Evolutionary conservation across 2,113 vertebrate genomes (phyloP), one percentile per base, ranked within the genome.

Genomic region (Bos javanicus): DNA sequence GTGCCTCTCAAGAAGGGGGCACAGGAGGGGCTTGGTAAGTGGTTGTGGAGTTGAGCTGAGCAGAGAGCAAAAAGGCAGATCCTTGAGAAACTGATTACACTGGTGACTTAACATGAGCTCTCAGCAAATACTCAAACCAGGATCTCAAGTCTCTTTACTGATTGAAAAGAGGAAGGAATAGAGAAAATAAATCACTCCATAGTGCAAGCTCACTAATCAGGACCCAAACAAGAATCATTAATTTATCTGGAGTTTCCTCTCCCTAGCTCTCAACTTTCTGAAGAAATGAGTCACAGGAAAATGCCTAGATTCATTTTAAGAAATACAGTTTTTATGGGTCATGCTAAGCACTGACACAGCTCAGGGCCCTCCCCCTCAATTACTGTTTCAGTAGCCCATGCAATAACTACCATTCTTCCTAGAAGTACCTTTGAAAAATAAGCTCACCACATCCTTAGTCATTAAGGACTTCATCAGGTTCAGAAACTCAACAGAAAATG

Each of bases 181-280:
- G 14, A 80, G 74, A 86, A 92, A 97, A 96, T 84, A 85, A 95
- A 95, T 87, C 78, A 82, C 48, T 83, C 16, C 50, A 23, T 2
- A 64, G 56, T 25, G 76, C 90, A 81, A 71, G 21, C 17, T 88
- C 84, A 90, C 81, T 85, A 85, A 95, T 95, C 89, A 91, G 57
- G 80, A n/a, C 28, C 57, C 74, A 92, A 90, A 90, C 57, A 85
- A 87, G 36, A 82, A 90, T 96, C 43, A 89, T 90, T 96, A 74
- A 87, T 96, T 71, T 92, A 96, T 87, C 64, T 54, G 43, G 62
- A 64, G 87, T 62, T 76, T 92, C 67, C 19, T 23, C 50, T 57
- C 43, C 33, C 78, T 10, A 89, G 85, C 43, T 50, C 81, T 91
- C 39, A n/a, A 80, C 48, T 96, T 95, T 74, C 60, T 87, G 59